Evolutionary conservation across 2,888 invertebrate genomes (phyloP).

Genomic region (Parthenolecanium corni): DNA sequence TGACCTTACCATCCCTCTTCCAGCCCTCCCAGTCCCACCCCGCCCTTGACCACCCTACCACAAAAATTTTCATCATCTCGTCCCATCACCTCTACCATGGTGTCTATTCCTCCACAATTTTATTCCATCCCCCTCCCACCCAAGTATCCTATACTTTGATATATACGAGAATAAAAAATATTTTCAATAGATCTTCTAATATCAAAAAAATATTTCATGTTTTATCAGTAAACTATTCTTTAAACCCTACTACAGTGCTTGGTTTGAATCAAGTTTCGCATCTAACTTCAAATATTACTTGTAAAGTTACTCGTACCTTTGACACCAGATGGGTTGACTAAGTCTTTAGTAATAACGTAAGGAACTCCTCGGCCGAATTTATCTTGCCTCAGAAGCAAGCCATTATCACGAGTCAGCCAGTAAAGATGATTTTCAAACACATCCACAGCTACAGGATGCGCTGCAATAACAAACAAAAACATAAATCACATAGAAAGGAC

Average conservation of each 20-base stretch:
- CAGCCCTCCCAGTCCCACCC: too few species aligned
- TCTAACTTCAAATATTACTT: neutral
- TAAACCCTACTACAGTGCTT: too few species aligned
- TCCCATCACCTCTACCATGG: too few species aligned
- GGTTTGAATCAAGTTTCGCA: too few species aligned
- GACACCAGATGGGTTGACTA: slow-evolving; percentile 75
- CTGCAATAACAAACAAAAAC: slow-evolving; percentile 36
- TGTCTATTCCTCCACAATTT: too few species aligned
- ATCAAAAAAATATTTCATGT: neutral
- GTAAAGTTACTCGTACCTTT: slow-evolving; percentile 49
- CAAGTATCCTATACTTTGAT: too few species aligned
- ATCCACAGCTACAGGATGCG: slow-evolving; percentile 78
- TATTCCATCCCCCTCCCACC: too few species aligned
- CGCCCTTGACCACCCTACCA: too few species aligned
- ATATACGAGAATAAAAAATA: neutral
- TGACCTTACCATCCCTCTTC: too few species aligned
- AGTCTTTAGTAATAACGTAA: slow-evolving; percentile 64
- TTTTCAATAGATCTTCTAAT: neutral
- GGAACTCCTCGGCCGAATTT: slow-evolving; percentile 94
- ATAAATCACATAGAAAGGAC: neutral
- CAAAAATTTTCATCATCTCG: too few species aligned
- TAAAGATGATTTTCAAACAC: slow-evolving; percentile 86
- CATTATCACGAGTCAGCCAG: slow-evolving; percentile 84
- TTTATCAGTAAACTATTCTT: too few species aligned
- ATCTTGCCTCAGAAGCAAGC: slow-evolving; percentile 78